phyloP scores from a whole-genome alignment of 2,113 vertebrate genomes.

The Vicugna pacos region DNA sequence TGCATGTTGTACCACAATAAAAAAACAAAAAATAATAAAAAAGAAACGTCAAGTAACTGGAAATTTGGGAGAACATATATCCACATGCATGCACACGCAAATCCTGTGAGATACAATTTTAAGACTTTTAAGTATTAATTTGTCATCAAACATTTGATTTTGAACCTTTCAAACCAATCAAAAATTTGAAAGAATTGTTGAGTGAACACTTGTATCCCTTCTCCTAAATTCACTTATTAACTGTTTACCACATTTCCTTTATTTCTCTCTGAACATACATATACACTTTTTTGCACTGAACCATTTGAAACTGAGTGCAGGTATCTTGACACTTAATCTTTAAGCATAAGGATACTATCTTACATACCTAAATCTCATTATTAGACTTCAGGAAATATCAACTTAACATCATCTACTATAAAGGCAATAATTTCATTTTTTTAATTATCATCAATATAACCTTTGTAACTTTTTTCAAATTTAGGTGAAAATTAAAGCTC shows the following conservation, averaged over 20 bases:
- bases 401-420: constrained; percentile 23
- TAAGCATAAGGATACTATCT: neutral
- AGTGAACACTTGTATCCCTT: neutral
- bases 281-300: neutral
- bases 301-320: neutral
- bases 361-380: constrained; percentile 20
- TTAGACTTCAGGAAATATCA: neutral
- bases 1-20: neutral
- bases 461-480: neutral
- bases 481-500: constrained; percentile 45
- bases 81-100: neutral
- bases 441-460: neutral
- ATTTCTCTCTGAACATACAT: neutral
- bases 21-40: neutral
- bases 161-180: constrained; percentile 15
- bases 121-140: neutral
- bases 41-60: neutral
- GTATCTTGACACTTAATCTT: neutral
- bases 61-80: neutral
- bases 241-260: neutral
- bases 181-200: neutral
- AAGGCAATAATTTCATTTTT: neutral
- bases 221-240: constrained; percentile 2
- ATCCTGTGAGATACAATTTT: neutral
- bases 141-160: constrained; percentile 16